Percentiles rank a stretch among this genome's conserved stretches.
These are phyloP conservation scores for Anguilla obscura DNA, from an alignment of 2,797 vertebrate species.

Conservation along the genomic window DNA sequence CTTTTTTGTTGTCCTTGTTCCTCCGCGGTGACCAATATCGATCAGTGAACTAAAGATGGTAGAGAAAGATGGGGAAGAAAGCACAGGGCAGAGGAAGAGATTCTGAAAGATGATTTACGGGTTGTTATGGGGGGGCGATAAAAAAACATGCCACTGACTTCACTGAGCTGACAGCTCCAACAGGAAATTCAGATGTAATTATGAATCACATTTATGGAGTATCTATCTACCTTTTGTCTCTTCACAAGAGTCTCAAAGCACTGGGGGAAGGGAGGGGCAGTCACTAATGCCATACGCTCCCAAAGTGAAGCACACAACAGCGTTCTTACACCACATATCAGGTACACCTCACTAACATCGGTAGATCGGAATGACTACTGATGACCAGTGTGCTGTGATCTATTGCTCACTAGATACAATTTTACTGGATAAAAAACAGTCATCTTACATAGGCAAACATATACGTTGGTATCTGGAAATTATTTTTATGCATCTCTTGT, in stretches of 20 bases:
- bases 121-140: constrained; percentile 29
- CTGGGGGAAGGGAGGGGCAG: not conserved
- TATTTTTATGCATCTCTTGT: not conserved
- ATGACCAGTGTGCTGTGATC: not conserved
- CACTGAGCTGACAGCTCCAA: not conserved
- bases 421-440: not conserved
- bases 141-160: not conserved
- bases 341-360: not conserved
- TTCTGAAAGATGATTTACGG: constrained; percentile 56
- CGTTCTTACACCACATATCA: not conserved
- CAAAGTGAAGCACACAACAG: not conserved
- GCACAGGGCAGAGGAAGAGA: constrained; percentile 45
- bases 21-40: constrained; percentile 57
- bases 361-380: not conserved
- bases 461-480: not conserved
- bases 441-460: not conserved
- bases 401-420: not conserved
- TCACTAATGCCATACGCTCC: not conserved
- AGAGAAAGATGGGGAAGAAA: not conserved
- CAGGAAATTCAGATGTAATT: not conserved
- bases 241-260: not conserved
- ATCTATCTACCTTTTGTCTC: not conserved
- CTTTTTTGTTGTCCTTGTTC: constrained; percentile 47
- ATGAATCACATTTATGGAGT: not conserved
- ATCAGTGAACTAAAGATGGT: constrained; percentile 49